Base-by-base conservation (phyloP, 2,113 vertebrate genomes). In the Aplodontia rufa region DNA sequence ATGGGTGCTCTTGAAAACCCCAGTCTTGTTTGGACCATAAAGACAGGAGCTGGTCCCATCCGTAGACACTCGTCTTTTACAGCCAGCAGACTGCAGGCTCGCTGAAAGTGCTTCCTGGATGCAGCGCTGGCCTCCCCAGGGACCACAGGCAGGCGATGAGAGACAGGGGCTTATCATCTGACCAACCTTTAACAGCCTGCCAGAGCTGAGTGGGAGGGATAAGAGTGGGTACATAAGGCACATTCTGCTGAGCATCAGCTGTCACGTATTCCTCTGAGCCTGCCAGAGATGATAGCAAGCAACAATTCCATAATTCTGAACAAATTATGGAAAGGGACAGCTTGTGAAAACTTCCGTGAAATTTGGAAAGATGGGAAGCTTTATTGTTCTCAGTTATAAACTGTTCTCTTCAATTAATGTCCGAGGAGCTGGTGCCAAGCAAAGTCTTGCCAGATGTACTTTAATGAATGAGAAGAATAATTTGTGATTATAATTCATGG, bases 391-490 rank as follows among this genome's bases (percentile, higher is more conserved):
- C 78, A 82, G 66, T 80, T 85, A 81, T 72, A 90, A 95, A 90
- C 75, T 51, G 17, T 35, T 62, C 79, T 93, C 55, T 78, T 74
- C 72, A 87, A 92, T 95, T 92, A 76, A 91, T 51, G 68, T 85
- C 1, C 0, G 78, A 93, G 40, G 53, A 87, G 24, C 9, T 30
- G 6, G 64, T 85, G 93, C 93, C 96, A 97, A 94, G 68, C 17
- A 85, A 91, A 96, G 66, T 64, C 71, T 92, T 80, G 64, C 93
- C 93, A 94, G 69, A 79, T 83, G 76, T 92, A 87, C 55, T 90
- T 71, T 90, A 94, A 78, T 96, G 94, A 97, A 91, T 85, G 85
- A 92, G 83, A 87, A 86, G 42, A 80, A 87, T 71, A 81, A 92
- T 49, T 71, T 81, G 60, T 94, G 85, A 74, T 91, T 80, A 78